Conservation (phyloP, 2,797 vertebrate species). For the Epinephelus malabaricus region DNA sequence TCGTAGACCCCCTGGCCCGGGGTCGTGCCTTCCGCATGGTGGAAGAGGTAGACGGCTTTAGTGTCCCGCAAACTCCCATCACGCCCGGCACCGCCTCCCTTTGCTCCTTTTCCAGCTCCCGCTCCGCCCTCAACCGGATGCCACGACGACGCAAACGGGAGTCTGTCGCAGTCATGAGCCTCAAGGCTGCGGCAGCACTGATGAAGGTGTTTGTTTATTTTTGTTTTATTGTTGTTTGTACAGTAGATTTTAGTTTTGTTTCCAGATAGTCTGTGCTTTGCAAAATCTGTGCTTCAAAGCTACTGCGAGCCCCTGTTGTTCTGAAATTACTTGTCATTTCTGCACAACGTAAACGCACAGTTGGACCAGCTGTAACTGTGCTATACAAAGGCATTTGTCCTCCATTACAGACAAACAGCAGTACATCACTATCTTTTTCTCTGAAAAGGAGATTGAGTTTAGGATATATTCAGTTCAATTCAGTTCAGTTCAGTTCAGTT, state of each 20-base stretch:
- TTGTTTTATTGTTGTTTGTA: neutral
- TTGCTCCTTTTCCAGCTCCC: constrained; percentile 98
- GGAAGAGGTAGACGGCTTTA: constrained; percentile 91
- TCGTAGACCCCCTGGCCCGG: constrained; percentile 95
- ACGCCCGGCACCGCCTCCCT: constrained; percentile 92
- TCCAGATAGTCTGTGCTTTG: constrained; percentile 1
- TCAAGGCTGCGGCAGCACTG: constrained; percentile 93
- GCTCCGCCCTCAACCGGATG: constrained; percentile 92
- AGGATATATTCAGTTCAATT: neutral
- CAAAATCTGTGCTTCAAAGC: constrained; percentile 10
- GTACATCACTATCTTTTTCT: neutral
- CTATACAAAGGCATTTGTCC: neutral
- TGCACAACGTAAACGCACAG: neutral
- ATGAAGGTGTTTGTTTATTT: constrained; percentile 89
- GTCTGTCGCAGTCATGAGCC: constrained; percentile 97
- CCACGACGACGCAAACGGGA: constrained; percentile 93
- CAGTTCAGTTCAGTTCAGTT: too few relatives aligned
- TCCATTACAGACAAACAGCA: neutral
- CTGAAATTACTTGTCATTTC: neutral
- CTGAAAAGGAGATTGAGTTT: neutral
- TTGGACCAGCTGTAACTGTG: neutral
- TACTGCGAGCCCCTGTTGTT: neutral
- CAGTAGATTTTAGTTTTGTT: neutral
- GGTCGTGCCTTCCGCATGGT: constrained; percentile 94
- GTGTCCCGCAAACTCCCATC: constrained; percentile 89